phyloP scores from a whole-genome alignment of 2,113 vertebrate species.

The Puntigrus tetrazona region DNA sequence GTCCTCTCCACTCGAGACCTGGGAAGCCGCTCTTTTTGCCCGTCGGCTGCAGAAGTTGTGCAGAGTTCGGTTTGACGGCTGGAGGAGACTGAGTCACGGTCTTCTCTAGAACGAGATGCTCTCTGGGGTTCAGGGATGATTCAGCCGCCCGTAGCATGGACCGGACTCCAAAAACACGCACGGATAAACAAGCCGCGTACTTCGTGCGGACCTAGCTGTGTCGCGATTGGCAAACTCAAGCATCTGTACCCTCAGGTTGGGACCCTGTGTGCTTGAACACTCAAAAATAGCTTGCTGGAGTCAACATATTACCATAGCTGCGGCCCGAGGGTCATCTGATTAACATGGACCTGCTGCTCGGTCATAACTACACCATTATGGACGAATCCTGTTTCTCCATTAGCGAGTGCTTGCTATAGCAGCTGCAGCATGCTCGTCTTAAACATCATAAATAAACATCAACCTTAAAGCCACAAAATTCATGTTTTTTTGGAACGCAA shows the following conservation, averaged over 20 bases:
- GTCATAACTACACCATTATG: not conserved
- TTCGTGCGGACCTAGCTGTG: not conserved
- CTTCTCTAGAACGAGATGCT: constrained; percentile 24
- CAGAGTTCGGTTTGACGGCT: constrained; percentile 9
- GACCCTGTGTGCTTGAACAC: not conserved
- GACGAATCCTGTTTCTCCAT: not conserved
- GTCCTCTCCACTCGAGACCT: not conserved
- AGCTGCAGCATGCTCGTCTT: not conserved
- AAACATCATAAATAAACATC: not conserved
- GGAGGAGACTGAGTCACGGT: constrained; percentile 55
- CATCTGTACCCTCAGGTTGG: not conserved
- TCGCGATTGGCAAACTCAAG: not conserved
- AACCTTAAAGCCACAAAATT: not conserved
- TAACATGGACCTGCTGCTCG: not conserved
- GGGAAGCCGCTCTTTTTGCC: not conserved
- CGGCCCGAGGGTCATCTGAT: not conserved
- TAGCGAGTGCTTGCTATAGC: not conserved
- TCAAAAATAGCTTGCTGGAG: constrained; percentile 6
- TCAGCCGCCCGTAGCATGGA: constrained; percentile 11
- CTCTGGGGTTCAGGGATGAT: constrained; percentile 45
- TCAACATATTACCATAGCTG: not conserved
- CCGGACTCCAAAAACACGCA: not conserved
- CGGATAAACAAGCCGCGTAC: not conserved
- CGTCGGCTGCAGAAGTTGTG: not conserved
- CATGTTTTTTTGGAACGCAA: not conserved